Conservation (phyloP, 2,113 vertebrate species). For the Macroglossus sobrinus region DNA sequence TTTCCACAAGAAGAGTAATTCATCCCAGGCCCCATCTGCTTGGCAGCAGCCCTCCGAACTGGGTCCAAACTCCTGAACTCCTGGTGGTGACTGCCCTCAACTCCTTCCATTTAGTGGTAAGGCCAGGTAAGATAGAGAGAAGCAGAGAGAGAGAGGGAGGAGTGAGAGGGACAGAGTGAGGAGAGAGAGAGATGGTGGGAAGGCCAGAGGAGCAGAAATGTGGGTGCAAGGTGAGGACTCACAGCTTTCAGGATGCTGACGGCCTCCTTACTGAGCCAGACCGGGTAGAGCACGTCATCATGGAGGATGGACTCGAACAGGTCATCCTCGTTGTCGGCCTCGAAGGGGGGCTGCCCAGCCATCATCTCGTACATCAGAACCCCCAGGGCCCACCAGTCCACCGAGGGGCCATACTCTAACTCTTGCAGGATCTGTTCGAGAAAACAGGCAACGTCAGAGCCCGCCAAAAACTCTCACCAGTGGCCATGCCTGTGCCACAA, state of each 20-base stretch:
- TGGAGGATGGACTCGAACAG: slow-evolving; percentile 98
- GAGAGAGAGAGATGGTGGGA: neutral
- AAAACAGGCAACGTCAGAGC: neutral
- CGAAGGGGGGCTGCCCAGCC: slow-evolving; percentile 98
- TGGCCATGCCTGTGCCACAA: accelerated
- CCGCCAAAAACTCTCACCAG: accelerated
- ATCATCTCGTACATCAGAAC: slow-evolving; percentile 99
- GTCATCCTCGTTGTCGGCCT: slow-evolving; percentile 98
- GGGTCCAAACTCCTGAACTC: slow-evolving; percentile 81
- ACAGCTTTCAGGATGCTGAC: slow-evolving; percentile 98
- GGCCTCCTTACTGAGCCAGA: slow-evolving; percentile 99
- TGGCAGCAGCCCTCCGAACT: slow-evolving; percentile 75
- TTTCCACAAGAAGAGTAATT: slow-evolving; percentile 83
- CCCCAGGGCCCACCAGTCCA: slow-evolving; percentile 99
- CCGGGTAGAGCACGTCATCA: slow-evolving; percentile 97
- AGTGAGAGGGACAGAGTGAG: slow-evolving; percentile 30
- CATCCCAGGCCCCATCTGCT: slow-evolving; percentile 75
- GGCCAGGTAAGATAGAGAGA: neutral
- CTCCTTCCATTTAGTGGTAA: slow-evolving; percentile 69
- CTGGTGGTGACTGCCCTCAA: slow-evolving; percentile 59
- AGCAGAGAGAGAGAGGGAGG: neutral
- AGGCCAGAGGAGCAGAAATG: neutral
- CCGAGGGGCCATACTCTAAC: slow-evolving; percentile 95
- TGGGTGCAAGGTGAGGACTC: slow-evolving; percentile 37
- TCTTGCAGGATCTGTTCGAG: slow-evolving; percentile 94